Base-by-base conservation (phyloP, 2,797 vertebrate species). In the Chromis chromis region DNA sequence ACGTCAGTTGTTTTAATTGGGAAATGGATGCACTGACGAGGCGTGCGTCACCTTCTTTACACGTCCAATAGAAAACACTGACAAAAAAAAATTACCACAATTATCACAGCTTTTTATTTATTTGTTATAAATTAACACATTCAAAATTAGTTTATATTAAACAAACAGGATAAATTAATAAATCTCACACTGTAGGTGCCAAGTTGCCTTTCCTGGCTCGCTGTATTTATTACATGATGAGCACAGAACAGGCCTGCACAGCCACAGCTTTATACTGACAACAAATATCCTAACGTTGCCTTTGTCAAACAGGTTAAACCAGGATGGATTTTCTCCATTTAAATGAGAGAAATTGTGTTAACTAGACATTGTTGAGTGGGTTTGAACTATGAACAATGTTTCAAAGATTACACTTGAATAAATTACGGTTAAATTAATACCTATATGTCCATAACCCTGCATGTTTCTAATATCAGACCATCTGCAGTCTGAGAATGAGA, bases 1-100 rank as follows among this genome's bases (percentile, higher is more conserved):
- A 96, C 94, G 95, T 95, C 95, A 95, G 84, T 70, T 70, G 79
- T 82, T 93, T 94, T 94, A 94, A 93, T 94, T 94, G 93, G 85
- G 82, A 91, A 84, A 55, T 72, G 91, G 60, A 74, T 74, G 48
- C 60, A 11, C 27, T 59, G 62, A 73, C 55, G 61, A 49, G 31
- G 36, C 68, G 12, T 86, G 81, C 81, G 69, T 82, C 75, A 84
- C 72, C 74, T 83, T 86, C 58, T 84, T 76, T 77, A 67, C 68
- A 81, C 31, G 58, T 73, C 21, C 11, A 22, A 9, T 25, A 52
- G 54, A 24, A 60, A 76, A 78, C 42, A 65, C 58, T 72, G 14
- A 24, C 27, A 84, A 59, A 53, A 25, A n/a, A 25, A 25, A 39
- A 44, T 36, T 3, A 46, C 36, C 19, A 17, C 4, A 46, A 50